These are phyloP conservation scores for Tangara arthus DNA, from an alignment of 2,797 vertebrate species.

Conservation along the genomic window DNA sequence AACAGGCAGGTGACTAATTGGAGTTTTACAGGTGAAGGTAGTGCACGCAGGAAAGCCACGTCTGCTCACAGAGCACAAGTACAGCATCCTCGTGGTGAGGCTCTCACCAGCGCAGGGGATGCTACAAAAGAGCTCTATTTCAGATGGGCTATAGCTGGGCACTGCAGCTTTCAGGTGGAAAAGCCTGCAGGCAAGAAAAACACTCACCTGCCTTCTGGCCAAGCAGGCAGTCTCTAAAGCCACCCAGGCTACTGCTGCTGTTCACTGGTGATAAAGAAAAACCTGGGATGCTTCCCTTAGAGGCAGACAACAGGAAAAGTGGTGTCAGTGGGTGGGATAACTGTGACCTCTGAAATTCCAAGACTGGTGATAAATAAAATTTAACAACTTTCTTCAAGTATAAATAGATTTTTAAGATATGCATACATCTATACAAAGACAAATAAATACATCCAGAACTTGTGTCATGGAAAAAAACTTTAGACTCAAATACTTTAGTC, in stretches of 20 bases:
- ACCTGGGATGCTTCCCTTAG: background rate
- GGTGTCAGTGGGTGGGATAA: background rate
- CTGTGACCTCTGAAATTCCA: background rate
- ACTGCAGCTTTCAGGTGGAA: background rate
- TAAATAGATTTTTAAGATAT: background rate
- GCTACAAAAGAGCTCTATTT: background rate
- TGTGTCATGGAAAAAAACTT: background rate
- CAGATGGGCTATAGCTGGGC: background rate
- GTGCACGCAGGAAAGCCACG: background rate
- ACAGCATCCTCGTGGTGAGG: fast-evolving
- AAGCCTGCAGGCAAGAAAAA: background rate
- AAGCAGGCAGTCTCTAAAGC: background rate
- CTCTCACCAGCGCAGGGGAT: background rate
- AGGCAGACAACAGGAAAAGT: background rate
- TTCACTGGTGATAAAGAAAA: background rate
- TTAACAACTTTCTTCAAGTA: background rate
- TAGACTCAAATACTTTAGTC: background rate
- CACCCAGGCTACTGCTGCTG: background rate
- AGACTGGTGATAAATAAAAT: background rate
- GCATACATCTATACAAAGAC: background rate
- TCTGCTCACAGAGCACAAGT: background rate
- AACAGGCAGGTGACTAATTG: background rate
- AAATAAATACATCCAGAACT: background rate
- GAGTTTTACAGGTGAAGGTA: background rate
- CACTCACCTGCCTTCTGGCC: background rate